Conservation (phyloP, 2,797 vertebrate species). For the Tinamus major region DNA sequence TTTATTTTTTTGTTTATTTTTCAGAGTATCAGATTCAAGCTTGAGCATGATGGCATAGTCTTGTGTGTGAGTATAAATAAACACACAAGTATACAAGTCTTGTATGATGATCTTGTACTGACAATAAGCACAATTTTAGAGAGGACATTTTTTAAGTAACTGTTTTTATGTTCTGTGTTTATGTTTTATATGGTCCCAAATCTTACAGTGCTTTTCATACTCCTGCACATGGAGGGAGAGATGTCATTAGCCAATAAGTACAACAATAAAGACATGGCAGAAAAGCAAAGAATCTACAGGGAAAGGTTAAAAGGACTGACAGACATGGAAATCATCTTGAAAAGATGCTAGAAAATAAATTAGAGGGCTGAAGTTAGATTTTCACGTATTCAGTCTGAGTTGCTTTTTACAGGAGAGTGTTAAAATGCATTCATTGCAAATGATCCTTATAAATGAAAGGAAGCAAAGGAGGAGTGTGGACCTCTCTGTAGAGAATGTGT, state of each 20-base stretch:
- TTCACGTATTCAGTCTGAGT: neutral
- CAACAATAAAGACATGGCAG: neutral
- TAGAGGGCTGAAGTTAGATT: neutral
- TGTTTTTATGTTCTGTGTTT: neutral
- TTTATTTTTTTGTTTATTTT: neutral
- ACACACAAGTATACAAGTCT: neutral
- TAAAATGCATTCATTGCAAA: neutral
- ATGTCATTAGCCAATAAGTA: neutral
- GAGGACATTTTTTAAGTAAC: neutral
- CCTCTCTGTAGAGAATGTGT: neutral
- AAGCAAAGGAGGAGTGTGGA: neutral
- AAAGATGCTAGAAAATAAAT: neutral
- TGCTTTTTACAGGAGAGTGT: neutral
- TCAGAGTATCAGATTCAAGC: neutral
- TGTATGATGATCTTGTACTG: neutral
- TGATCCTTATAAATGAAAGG: neutral
- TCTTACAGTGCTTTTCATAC: neutral
- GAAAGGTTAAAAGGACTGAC: neutral
- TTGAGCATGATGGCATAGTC: neutral
- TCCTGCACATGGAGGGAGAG: neutral
- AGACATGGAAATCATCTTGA: accelerated
- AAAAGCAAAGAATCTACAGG: neutral
- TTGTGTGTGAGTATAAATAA: neutral
- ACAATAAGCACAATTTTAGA: neutral
- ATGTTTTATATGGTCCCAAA: neutral